phyloP scores from a whole-genome alignment of 2,797 vertebrate genomes.

The Aldrovandia affinis region DNA sequence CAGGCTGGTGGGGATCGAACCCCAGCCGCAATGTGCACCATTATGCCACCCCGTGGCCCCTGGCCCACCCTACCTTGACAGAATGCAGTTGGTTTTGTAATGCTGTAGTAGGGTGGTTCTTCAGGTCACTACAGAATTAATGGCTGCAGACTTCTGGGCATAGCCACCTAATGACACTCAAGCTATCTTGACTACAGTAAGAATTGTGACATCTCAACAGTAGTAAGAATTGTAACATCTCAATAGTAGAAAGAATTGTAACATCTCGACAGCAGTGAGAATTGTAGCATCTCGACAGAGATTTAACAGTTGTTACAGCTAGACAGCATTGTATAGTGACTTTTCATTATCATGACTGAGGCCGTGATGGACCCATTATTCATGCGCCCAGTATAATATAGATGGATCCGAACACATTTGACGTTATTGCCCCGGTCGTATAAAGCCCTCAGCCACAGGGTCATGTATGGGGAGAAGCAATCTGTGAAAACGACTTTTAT shows the following conservation, averaged over 20 bases:
- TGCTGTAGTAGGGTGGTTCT: no score
- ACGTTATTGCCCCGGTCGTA: constrained; percentile 38
- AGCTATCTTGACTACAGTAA: not conserved
- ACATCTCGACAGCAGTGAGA: constrained; percentile 50
- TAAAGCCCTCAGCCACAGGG: constrained; percentile 10
- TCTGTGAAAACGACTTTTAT: not conserved
- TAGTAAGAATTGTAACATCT: not conserved
- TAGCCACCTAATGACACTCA: no score
- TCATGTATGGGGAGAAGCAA: constrained; percentile 34
- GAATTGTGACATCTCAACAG: not conserved
- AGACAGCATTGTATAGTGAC: not conserved
- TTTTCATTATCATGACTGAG: constrained; percentile 58
- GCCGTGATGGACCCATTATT: constrained; percentile 58
- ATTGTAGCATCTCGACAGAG: constrained; percentile 52
- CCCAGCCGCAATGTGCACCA: no score
- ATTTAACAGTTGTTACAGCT: constrained; percentile 40
- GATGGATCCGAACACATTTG: constrained; percentile 42
- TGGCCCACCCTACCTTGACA: no score
- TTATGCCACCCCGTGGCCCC: no score
- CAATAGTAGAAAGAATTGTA: constrained; percentile 53
- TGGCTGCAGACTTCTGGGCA: no score
- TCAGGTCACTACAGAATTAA: no score
- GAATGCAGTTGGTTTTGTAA: no score
- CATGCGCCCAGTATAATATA: constrained; percentile 54
- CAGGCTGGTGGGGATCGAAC: no score